Conservation (phyloP, 2,113 vertebrate genomes). For the Epinephelus lanceolatus region DNA sequence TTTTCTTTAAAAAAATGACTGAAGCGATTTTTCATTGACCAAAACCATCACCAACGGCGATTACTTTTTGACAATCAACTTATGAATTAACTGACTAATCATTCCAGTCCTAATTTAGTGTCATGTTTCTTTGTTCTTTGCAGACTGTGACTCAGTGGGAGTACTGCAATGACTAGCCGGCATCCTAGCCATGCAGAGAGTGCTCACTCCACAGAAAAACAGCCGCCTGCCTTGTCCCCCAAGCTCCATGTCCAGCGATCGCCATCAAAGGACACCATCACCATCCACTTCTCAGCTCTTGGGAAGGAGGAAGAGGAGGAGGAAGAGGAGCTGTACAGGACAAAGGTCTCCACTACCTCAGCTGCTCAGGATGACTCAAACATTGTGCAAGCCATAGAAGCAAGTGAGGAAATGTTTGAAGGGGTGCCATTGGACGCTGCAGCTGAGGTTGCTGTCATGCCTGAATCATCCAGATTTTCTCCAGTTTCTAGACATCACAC, state of each 20-base stretch:
- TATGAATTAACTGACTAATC: accelerated
- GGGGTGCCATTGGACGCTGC: conserved; percentile 67
- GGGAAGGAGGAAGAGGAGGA: conserved; percentile 97
- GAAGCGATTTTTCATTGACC: not conserved
- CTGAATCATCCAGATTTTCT: conserved; percentile 77
- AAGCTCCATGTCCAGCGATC: conserved; percentile 95
- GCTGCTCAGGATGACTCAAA: conserved; percentile 86
- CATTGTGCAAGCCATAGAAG: conserved; percentile 92
- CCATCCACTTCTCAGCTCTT: conserved; percentile 96
- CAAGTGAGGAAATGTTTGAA: conserved; percentile 94
- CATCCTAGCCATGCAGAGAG: conserved; percentile 92
- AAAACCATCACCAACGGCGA: not conserved
- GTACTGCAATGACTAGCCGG: conserved; percentile 95
- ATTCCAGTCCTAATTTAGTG: not conserved
- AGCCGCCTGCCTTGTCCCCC: conserved; percentile 83
- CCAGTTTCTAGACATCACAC: conserved; percentile 40
- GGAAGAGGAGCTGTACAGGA: conserved; percentile 87
- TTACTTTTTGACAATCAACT: not conserved
- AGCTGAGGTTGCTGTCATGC: conserved; percentile 74
- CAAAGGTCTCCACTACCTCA: conserved; percentile 63
- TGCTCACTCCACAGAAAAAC: conserved; percentile 75
- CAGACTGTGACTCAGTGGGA: conserved; percentile 86
- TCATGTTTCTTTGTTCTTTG: conserved; percentile 48
- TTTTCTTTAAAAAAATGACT: not conserved
- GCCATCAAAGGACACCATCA: conserved; percentile 91